Conservation (phyloP, 2,113 vertebrate species). For the Prionailurus viverrinus region DNA sequence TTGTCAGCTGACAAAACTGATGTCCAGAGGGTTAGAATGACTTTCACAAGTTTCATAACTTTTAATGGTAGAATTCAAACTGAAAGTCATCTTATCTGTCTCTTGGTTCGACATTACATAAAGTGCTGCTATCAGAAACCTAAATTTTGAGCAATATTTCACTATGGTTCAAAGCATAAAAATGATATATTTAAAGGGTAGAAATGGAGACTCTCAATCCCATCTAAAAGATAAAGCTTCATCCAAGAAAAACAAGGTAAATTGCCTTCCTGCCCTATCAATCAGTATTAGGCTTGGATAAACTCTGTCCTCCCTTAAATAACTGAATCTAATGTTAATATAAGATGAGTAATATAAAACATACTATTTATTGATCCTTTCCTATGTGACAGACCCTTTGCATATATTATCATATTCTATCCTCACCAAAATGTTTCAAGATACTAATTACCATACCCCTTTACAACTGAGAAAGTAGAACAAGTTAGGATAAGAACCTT, state of each 20-base stretch:
- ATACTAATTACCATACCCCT: background rate
- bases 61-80: background rate
- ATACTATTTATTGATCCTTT: background rate
- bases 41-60: background rate
- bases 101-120: background rate
- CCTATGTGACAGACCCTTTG: background rate
- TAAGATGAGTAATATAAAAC: background rate
- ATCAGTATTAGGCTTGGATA: background rate
- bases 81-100: background rate
- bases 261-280: background rate
- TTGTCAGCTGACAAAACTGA: slow-evolving; percentile 19
- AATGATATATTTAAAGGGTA: background rate
- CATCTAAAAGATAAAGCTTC: slow-evolving; percentile 18
- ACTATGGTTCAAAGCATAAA: background rate
- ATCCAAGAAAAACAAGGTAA: background rate
- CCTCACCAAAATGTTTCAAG: background rate
- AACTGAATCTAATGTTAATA: background rate
- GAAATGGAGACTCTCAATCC: background rate
- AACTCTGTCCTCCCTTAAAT: background rate
- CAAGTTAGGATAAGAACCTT: background rate
- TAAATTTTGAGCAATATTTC: background rate
- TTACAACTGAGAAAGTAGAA: background rate
- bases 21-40: background rate
- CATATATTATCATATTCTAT: background rate
- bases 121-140: background rate